Conservation (phyloP, 2,113 vertebrate species). For the Triplophysa siluroides region DNA sequence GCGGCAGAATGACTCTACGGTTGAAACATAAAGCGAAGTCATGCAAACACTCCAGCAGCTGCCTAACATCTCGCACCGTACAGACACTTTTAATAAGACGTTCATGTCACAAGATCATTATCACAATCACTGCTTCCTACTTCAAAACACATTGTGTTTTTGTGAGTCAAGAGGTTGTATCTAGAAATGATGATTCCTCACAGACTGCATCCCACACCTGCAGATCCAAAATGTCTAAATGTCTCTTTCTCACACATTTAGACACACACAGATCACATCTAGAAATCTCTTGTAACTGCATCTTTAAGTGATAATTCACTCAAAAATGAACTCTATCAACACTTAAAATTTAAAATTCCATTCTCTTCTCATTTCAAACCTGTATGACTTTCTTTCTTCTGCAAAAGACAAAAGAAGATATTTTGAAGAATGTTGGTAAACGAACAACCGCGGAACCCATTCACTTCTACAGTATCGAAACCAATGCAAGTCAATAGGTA, state of each 20-base stretch:
- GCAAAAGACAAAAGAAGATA: too few species aligned
- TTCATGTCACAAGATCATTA: slow-evolving; percentile 68
- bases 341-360: too few species aligned
- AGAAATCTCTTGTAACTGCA: neutral
- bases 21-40: slow-evolving; percentile 9
- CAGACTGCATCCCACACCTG: slow-evolving; percentile 59
- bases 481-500: too few species aligned
- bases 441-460: too few species aligned
- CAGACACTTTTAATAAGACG: slow-evolving; percentile 48
- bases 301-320: neutral
- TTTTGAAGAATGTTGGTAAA: too few species aligned
- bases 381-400: too few species aligned
- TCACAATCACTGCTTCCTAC: slow-evolving; percentile 40
- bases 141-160: slow-evolving; percentile 50
- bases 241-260: slow-evolving; percentile 5
- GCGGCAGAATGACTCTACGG: slow-evolving; percentile 19
- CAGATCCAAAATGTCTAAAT: slow-evolving; percentile 52
- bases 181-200: slow-evolving; percentile 56
- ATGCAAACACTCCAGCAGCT: slow-evolving; percentile 47
- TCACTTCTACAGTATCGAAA: too few species aligned
- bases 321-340: too few species aligned
- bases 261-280: neutral
- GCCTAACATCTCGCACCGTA: slow-evolving; percentile 40
- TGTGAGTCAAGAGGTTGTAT: slow-evolving; percentile 55
- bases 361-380: too few species aligned